A percentile compares a stretch with the other conserved stretches of the same genome.
phyloP scores from a whole-genome alignment of 2,113 vertebrate species.

The Phaethornis superciliosus region DNA sequence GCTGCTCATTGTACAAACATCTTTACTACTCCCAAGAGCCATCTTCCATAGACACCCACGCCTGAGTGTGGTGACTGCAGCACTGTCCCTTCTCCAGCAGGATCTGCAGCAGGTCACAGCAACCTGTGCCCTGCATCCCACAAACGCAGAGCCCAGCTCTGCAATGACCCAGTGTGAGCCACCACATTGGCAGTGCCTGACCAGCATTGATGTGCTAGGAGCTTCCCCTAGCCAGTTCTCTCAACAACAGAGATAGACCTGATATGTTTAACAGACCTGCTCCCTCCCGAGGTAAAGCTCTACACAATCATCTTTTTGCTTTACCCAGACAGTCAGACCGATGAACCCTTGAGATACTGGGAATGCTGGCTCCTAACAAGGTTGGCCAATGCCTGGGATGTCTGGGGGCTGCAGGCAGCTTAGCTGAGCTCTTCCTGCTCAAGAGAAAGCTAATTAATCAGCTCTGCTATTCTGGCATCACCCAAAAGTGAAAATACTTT shows the following conservation, averaged over 20 bases:
- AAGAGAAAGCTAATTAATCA: conserved; percentile 65
- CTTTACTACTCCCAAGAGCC: neutral
- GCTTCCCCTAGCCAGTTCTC: neutral
- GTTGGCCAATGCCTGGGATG: neutral
- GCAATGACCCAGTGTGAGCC: neutral
- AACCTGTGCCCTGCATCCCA: neutral
- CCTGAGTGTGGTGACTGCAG: rapidly evolving
- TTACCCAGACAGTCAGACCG: neutral
- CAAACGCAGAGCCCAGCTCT: neutral
- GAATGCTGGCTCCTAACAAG: neutral
- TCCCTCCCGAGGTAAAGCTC: neutral
- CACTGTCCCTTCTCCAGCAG: neutral
- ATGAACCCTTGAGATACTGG: neutral
- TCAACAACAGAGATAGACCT: neutral
- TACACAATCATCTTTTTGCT: neutral
- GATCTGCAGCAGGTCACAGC: neutral
- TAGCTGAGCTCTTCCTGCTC: conserved; percentile 30
- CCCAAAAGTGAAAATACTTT: conserved; percentile 70
- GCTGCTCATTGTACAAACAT: neutral
- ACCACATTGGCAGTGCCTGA: rapidly evolving
- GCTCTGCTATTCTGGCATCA: conserved; percentile 57
- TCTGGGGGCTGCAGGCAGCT: conserved; percentile 3
- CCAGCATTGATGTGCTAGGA: neutral
- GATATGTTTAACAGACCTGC: neutral
- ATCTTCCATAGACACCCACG: rapidly evolving